Evolutionary conservation across 2,797 vertebrate genomes (phyloP).

Genomic region (Catostomus latipinnis): DNA sequence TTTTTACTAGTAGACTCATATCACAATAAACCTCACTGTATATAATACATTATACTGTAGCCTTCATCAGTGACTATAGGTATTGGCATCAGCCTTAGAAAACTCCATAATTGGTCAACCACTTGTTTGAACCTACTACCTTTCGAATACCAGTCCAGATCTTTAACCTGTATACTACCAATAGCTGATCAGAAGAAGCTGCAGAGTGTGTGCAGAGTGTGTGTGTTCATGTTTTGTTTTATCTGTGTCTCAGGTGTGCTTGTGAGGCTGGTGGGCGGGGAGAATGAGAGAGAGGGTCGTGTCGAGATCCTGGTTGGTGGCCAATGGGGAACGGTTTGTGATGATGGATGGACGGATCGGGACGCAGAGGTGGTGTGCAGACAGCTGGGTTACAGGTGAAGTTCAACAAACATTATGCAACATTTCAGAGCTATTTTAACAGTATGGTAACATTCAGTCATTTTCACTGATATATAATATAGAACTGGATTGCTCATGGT

Average conservation of each 20-base stretch:
- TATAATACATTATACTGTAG: too few relatives aligned
- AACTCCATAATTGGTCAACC: neutral
- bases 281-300: constrained; percentile 91
- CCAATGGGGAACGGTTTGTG: constrained; percentile 96
- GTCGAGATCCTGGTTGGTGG: constrained; percentile 91
- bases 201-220: constrained; percentile 5
- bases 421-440: neutral
- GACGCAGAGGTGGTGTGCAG: constrained; percentile 93
- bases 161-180: neutral
- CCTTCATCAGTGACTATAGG: too few relatives aligned
- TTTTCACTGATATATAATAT: neutral
- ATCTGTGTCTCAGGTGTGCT: constrained; percentile 79
- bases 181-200: neutral
- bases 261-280: constrained; percentile 92
- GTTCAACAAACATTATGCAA: neutral
- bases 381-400: constrained; percentile 95
- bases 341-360: constrained; percentile 95
- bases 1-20: too few relatives aligned
- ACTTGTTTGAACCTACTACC: neutral
- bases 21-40: too few relatives aligned
- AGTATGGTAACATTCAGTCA: neutral
- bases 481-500: too few relatives aligned
- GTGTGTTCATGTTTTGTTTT: constrained; percentile 14
- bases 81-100: too few relatives aligned
- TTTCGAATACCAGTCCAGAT: neutral